Evolutionary conservation across 2,797 vertebrate species (phyloP).

Genomic region (Mallotus villosus): DNA sequence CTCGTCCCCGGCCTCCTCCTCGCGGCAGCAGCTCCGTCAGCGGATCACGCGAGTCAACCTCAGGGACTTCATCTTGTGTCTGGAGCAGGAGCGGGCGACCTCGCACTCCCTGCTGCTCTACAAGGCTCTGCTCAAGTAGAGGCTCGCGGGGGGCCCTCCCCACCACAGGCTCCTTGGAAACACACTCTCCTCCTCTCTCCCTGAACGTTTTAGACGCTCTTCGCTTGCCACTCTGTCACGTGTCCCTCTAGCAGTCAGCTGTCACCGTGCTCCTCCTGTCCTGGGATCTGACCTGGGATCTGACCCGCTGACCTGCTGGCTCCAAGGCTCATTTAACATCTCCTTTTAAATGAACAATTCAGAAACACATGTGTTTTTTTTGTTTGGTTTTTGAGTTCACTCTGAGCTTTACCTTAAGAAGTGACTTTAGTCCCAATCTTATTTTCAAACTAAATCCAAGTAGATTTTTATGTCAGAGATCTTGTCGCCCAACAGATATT

Average conservation of each 20-base stretch:
- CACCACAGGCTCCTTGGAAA: not conserved
- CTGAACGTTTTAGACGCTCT: not conserved
- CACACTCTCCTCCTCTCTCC: not conserved
- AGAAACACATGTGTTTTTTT: too few relatives aligned
- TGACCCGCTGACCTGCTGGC: not conserved
- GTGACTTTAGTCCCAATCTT: constrained; percentile 36
- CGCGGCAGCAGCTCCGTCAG: constrained; percentile 79
- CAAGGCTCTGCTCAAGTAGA: constrained; percentile 61
- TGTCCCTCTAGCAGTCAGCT: not conserved
- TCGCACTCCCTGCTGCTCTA: constrained; percentile 79
- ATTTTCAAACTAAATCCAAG: not conserved
- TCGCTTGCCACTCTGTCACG: not conserved
- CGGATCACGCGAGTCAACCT: constrained; percentile 83
- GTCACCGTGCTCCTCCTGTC: not conserved
- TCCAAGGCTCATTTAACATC: not conserved
- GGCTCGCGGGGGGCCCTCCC: not conserved
- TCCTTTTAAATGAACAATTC: not conserved
- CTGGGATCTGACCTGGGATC: not conserved
- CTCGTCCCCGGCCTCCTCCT: constrained; percentile 50
- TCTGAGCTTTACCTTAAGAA: constrained; percentile 37
- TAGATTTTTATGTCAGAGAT: constrained; percentile 1
- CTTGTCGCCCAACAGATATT: constrained; percentile 9
- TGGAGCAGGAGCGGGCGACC: constrained; percentile 80
- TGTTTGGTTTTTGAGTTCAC: not conserved
- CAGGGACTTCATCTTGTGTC: constrained; percentile 87